Evolutionary conservation across 2,113 vertebrate species (phyloP).

Genomic region (Mesocricetus auratus): DNA sequence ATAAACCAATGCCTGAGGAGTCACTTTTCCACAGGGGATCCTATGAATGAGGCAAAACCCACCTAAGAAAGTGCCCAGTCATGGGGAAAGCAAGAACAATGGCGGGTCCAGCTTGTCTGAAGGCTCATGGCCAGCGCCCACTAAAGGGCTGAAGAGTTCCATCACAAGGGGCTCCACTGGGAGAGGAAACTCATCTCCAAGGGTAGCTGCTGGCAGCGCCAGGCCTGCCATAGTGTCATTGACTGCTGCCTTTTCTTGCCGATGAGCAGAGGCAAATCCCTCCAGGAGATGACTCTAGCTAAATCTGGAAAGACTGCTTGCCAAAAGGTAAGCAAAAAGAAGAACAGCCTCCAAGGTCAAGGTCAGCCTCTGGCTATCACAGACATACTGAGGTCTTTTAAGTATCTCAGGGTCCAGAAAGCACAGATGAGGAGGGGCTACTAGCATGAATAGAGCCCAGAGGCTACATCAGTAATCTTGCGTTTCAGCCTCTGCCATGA

Average conservation of each 20-base stretch:
- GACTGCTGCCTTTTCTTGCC: background rate
- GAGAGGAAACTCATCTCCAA: conserved; percentile 20
- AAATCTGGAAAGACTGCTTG: conserved; percentile 9
- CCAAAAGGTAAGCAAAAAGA: conserved; percentile 24
- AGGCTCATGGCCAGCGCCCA: background rate
- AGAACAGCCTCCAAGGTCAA: background rate
- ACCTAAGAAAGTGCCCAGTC: background rate
- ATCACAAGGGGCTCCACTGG: background rate
- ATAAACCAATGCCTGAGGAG: background rate
- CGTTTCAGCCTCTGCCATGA: background rate
- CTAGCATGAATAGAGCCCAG: background rate
- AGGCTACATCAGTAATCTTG: background rate
- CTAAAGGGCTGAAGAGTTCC: background rate
- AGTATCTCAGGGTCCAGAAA: background rate
- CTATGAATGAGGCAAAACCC: fast-evolving
- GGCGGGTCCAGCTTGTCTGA: background rate
- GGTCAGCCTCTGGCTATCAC: background rate
- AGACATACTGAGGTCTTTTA: background rate
- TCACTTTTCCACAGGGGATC: background rate
- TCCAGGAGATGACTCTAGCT: background rate
- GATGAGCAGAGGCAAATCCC: conserved; percentile 4
- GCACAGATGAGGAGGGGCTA: background rate
- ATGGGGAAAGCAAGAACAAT: background rate
- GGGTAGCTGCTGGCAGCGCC: background rate
- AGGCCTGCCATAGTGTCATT: background rate